Evolutionary conservation across 2,113 vertebrate species (phyloP).

Genomic region (Tachysurus vachellii): DNA sequence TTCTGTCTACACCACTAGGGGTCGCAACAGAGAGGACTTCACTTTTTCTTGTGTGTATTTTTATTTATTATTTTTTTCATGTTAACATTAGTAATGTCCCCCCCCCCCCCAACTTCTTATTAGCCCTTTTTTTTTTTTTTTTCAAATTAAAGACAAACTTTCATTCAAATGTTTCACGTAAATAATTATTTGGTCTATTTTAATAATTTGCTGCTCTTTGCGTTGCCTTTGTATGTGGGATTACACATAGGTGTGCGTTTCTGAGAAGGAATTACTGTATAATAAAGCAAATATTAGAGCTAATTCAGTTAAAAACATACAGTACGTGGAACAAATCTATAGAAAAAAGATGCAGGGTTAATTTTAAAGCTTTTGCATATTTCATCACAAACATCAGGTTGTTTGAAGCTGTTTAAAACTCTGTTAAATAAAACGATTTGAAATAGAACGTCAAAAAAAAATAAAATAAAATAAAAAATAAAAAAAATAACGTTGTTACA

Average conservation of each 20-base stretch:
- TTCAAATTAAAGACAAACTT: background rate
- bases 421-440: conserved; percentile 67
- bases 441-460: conserved; percentile 32
- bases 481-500: background rate
- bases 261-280: too few relatives aligned
- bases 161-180: background rate
- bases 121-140: background rate
- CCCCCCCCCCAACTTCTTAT: background rate
- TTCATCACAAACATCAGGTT: background rate
- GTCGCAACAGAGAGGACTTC: conserved; percentile 29
- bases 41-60: background rate
- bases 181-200: background rate
- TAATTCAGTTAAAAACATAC: background rate
- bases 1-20: conserved; percentile 26
- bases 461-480: too few relatives aligned
- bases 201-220: background rate
- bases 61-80: conserved; percentile 18
- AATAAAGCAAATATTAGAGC: background rate
- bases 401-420: conserved; percentile 46
- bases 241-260: too few relatives aligned
- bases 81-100: background rate
- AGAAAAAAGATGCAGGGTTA: background rate
- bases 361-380: conserved; percentile 4
- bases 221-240: background rate
- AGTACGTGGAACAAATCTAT: too few relatives aligned